Evolutionary conservation across 1,140 invertebrate genomes (phyloP), one percentile per base, ranked within the genome.

Genomic region (Bombus polaris): DNA sequence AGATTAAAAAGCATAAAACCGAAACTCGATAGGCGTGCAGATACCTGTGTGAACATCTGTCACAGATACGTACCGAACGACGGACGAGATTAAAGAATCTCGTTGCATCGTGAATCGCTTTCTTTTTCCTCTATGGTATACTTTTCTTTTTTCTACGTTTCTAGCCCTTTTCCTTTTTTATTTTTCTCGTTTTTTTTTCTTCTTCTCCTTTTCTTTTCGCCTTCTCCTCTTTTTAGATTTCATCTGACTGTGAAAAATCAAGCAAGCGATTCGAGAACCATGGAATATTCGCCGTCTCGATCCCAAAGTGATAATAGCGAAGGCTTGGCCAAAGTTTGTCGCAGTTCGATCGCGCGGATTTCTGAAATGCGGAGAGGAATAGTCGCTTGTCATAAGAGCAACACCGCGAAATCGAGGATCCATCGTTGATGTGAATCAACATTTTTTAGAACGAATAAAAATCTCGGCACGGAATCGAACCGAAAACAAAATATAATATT

Each of bases 31-130:
- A 86, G 62, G 28, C 87, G 73, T 5, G 44, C 22, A 62, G 37
- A 75, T 88, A 86, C 74, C 87, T 86, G 75, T 70, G 70, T 53
- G 75, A 89, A 83, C 75, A 74, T 68, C 75, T 53, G 77, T 89
- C 83, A 88, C 87, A 82, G 78, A 89, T 89, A 85, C 53, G 78
- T 68, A 73, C 72, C 78, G 74, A 82, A 74, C 73, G 83, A 57
- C 65, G 37, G 18, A 75, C 78, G 83, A 89, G 87, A 89, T 89
- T 89, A 89, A 89, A 89, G 87, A 82, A 89, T 89, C 75, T 86
- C 75, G 66, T 79, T 84, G 76, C 35, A 84, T 72, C 44, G 79
- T 47, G 65, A 44, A 84, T 80, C 78, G 81, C 42, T 66, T 88
- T 47, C 39, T 59, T 72, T 80, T 47, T 65, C 2, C 53, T 62